Evolutionary conservation across 2,113 vertebrate species (phyloP).

Genomic region (Entelurus aequoreus): DNA sequence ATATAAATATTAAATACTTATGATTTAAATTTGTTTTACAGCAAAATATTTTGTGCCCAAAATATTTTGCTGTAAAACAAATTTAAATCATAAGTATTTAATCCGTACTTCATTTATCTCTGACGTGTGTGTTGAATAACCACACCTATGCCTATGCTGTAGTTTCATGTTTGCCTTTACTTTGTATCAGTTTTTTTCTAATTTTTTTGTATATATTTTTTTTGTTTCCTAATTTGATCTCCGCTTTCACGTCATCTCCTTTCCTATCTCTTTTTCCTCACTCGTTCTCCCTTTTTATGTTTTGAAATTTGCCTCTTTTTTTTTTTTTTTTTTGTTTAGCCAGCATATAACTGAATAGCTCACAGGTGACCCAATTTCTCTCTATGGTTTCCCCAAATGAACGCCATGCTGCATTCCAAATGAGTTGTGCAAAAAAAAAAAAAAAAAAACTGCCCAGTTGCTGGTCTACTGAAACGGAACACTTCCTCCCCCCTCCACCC

Average conservation of each 20-base stretch:
- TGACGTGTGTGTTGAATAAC: too few species aligned
- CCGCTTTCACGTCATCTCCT: constrained; percentile 14
- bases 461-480: constrained; percentile 45
- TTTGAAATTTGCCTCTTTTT: constrained; percentile 31
- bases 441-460: constrained; percentile 48
- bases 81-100: too few species aligned
- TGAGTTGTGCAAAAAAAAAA: constrained; percentile 33
- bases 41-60: too few species aligned
- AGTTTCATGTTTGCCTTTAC: background rate
- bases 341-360: constrained; percentile 45
- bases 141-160: too few species aligned
- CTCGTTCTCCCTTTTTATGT: constrained; percentile 10
- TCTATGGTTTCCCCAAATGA: constrained; percentile 57
- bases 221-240: constrained; percentile 1
- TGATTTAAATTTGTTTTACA: too few species aligned
- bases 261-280: constrained; percentile 11
- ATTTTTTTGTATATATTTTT: background rate
- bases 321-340: constrained; percentile 41
- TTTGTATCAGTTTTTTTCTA: background rate
- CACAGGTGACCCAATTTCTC: constrained; percentile 60
- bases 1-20: too few species aligned
- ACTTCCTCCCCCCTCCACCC: background rate
- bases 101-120: too few species aligned
- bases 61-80: too few species aligned
- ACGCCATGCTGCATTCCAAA: constrained; percentile 52